Evolutionary conservation across 2,888 invertebrate genomes (phyloP), one percentile per base, ranked within the genome.

Genomic region (Stenchaetothrips biformis): DNA sequence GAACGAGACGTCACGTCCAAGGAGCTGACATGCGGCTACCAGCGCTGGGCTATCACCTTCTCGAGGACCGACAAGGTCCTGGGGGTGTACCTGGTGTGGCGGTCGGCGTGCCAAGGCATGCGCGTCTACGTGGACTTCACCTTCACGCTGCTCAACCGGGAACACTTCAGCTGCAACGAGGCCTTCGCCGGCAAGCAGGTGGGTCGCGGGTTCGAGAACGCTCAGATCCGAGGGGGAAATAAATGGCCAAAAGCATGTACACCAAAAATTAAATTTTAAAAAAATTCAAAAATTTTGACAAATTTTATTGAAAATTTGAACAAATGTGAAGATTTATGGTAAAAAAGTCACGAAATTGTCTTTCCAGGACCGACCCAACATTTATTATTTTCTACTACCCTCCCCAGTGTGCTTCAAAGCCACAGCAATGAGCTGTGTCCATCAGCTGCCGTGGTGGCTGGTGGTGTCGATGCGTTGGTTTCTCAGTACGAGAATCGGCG

Each of bases 121-220:
- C 89, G 92, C 80, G 93, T 93, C 81, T 93, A 92, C 85, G 92
- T 94, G 83, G 95, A 95, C 87, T 94, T 93, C 86, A 92, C 93
- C 79, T 94, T 94, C 87, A 94, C 94, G 8, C 89, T 94, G 79
- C 89, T 94, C 82, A 94, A 94, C 85, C 90, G 93, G 78, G 94
- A 94, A 84, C 94, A 95, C 87, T 95, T 94, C 87, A 93, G 93
- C 82, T 92, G 92, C 84, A 95, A 94, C 87, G 94, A 94, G 86
- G 90, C 91, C 37, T 94, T 93, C 88, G 91, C 92, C 80, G 94
- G 94, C 81, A 93, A 93, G 85, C 92, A 92, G 85, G 92, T 92
- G 83, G 87, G 81, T 79, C 47, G 11, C 7, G 16, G 25, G 16
- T 27, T 7, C 11, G 53, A 2, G 53, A 53, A 7, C 49, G 49